phyloP scores from a whole-genome alignment of 2,888 invertebrate species.

The Nomada fucata region DNA sequence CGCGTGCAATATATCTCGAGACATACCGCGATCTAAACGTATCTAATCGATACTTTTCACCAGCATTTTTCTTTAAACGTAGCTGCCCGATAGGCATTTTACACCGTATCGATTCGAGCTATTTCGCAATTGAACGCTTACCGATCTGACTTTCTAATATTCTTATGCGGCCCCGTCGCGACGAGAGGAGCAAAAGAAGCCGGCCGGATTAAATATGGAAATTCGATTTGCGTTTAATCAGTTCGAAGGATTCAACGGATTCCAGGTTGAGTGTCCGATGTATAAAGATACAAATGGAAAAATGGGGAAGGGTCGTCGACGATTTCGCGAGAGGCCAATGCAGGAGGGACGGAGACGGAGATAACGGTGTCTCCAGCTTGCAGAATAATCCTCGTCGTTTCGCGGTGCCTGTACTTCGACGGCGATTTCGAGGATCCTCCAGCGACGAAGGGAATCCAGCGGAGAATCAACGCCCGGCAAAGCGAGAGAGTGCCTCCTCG shows the following conservation, averaged over 20 bases:
- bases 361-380: constrained; percentile 37
- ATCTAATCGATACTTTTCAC: too few species aligned
- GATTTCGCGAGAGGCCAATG: too few species aligned
- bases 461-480: constrained; percentile 33
- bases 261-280: not conserved
- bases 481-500: constrained; percentile 18
- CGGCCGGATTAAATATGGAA: constrained; percentile 8
- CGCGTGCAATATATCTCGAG: too few species aligned
- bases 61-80: too few species aligned
- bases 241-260: constrained; percentile 7
- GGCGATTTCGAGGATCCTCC: constrained; percentile 44
- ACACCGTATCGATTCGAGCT: not conserved
- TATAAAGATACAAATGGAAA: constrained; percentile 7
- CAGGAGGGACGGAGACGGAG: constrained; percentile 11
- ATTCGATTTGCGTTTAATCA: constrained; percentile 38
- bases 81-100: too few species aligned
- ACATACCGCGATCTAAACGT: too few species aligned
- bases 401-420: constrained; percentile 7
- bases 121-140: not conserved
- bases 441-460: constrained; percentile 11
- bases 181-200: not conserved
- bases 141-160: constrained; percentile 2
- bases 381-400: constrained; percentile 51
- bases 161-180: not conserved
- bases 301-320: not conserved